These are phyloP conservation scores for Drosophila chauvacae DNA, from an alignment of 1,140 invertebrate species.

Conservation along the genomic window DNA sequence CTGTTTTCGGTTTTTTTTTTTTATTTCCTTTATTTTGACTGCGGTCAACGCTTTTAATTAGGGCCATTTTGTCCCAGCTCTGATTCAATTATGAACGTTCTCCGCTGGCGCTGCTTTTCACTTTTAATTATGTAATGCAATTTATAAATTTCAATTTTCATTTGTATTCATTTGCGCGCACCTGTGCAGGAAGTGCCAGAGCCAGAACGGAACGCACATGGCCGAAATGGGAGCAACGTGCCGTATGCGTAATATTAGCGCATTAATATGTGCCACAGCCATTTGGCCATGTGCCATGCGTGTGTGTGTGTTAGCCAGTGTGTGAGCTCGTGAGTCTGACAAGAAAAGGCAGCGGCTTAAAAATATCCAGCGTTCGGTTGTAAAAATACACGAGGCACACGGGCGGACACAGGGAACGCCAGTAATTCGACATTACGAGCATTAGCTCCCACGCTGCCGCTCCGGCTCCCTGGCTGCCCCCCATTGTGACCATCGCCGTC, in stretches of 20 bases:
- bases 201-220: conserved; percentile 1
- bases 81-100: conserved; percentile 20
- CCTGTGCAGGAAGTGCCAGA: conserved; percentile 32
- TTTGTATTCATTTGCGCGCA: conserved; percentile 49
- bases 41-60: conserved; percentile 36
- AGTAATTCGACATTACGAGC: conserved; percentile 77
- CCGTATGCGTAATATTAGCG: conserved; percentile 68
- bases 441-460: conserved; percentile 58
- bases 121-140: conserved; percentile 55
- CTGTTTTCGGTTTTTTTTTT: conserved; percentile 1
- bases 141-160: conserved; percentile 58
- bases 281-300: conserved; percentile 20
- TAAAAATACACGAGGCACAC: conserved; percentile 42
- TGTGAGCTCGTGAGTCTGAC: conserved; percentile 26
- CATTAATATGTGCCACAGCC: conserved; percentile 58
- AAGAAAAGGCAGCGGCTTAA: conserved; percentile 75
- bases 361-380: conserved; percentile 41
- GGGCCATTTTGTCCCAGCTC: neutral
- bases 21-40: neutral
- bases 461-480: neutral
- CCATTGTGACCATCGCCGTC: neutral
- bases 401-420: conserved; percentile 56
- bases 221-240: conserved; percentile 42
- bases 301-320: neutral
- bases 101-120: neutral